Conservation (phyloP, 2,113 vertebrate species). For the Todiramphus saurophagus region DNA sequence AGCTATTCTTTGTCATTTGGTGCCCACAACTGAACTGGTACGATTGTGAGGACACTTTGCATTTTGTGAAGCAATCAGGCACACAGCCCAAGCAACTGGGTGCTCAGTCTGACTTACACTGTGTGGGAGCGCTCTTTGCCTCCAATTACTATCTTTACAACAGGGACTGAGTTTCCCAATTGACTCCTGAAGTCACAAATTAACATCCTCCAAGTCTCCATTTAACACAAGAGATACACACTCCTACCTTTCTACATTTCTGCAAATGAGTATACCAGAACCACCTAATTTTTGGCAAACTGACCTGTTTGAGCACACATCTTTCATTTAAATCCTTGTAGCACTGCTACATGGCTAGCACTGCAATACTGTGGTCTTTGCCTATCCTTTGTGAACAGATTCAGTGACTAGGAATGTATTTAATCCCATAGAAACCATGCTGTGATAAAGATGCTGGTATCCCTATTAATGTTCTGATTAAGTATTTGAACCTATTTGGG, state of each 20-base stretch:
- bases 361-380: background rate
- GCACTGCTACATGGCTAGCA: background rate
- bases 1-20: background rate
- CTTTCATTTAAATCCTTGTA: background rate
- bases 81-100: background rate
- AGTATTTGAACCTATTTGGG: background rate
- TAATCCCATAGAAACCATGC: background rate
- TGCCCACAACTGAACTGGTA: background rate
- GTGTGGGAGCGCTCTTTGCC: background rate
- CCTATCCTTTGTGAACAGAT: background rate
- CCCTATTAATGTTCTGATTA: background rate
- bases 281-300: background rate
- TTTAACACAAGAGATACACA: background rate
- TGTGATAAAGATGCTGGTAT: background rate
- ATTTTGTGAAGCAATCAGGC: background rate
- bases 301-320: background rate
- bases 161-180: background rate
- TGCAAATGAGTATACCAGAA: background rate
- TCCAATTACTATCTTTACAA: background rate
- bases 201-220: background rate
- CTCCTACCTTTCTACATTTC: background rate
- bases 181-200: background rate
- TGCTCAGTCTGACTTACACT: background rate
- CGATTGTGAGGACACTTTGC: background rate
- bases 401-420: background rate